Percentiles rank a stretch among this genome's conserved stretches.
phyloP scores from a whole-genome alignment of 2,797 vertebrate genomes.

The Distichodus sexfasciatus region DNA sequence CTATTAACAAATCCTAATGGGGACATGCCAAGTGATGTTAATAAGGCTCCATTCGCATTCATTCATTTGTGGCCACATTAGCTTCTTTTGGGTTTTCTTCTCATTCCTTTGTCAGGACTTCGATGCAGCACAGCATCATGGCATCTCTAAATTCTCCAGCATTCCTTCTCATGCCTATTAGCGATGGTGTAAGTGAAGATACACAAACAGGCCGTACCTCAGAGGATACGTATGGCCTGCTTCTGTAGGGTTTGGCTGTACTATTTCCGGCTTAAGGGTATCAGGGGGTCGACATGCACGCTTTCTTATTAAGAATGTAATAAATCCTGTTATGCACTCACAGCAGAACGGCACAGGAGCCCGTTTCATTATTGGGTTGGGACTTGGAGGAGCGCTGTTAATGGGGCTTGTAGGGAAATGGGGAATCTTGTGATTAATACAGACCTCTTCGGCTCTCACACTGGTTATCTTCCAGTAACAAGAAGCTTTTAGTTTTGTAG shows the following conservation, averaged over 20 bases:
- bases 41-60: too few species aligned
- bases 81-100: not conserved
- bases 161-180: not conserved
- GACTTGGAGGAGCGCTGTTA: constrained; percentile 60
- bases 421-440: not conserved
- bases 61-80: too few species aligned
- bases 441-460: not conserved
- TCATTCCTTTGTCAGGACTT: not conserved
- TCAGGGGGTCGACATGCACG: constrained; percentile 68
- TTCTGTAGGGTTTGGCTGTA: constrained; percentile 61
- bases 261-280: constrained; percentile 64
- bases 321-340: constrained; percentile 79
- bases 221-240: constrained; percentile 12
- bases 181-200: constrained; percentile 8
- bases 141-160: constrained; percentile 11
- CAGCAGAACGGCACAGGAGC: constrained; percentile 67
- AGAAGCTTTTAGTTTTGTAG: not conserved
- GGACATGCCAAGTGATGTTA: too few species aligned
- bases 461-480: not conserved
- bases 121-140: constrained; percentile 9
- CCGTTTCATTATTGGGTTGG: constrained; percentile 65
- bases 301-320: constrained; percentile 76
- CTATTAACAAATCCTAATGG: too few species aligned
- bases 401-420: constrained; percentile 39
- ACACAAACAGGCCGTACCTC: constrained; percentile 16